phyloP scores from a whole-genome alignment of 2,888 invertebrate species.

The Hipparchia sbordonii region DNA sequence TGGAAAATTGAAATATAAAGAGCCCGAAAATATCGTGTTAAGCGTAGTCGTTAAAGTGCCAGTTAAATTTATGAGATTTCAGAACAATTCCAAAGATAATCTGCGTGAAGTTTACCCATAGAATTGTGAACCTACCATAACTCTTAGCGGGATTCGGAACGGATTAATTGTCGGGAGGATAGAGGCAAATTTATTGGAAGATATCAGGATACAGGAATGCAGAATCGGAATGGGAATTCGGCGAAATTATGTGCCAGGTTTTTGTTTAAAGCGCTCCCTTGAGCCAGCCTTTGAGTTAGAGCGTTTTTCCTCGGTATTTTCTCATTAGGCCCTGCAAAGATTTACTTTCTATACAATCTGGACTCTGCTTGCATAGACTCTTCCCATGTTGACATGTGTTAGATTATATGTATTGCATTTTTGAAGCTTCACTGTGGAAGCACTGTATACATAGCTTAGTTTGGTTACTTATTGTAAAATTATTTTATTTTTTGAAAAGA shows the following conservation, averaged over 20 bases:
- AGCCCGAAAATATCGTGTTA: slow-evolving; percentile 11
- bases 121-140: slow-evolving; percentile 24
- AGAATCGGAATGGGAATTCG: slow-evolving; percentile 15
- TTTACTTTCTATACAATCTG: too few relatives aligned
- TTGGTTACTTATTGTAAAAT: too few relatives aligned
- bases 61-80: slow-evolving; percentile 11
- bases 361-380: too few relatives aligned
- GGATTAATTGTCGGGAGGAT: slow-evolving; percentile 29
- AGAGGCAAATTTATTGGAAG: slow-evolving; percentile 24
- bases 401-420: too few relatives aligned
- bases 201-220: slow-evolving; percentile 15
- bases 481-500: too few relatives aligned
- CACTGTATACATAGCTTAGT: too few relatives aligned
- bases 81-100: slow-evolving; percentile 14
- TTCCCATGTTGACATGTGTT: too few relatives aligned
- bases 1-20: slow-evolving; percentile 12
- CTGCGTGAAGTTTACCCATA: slow-evolving; percentile 17
- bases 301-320: too few relatives aligned
- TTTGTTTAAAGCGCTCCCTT: neutral
- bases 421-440: too few relatives aligned
- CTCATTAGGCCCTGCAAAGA: too few relatives aligned
- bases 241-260: slow-evolving; percentile 15
- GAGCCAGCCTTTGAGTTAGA: too few relatives aligned
- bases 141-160: slow-evolving; percentile 15
- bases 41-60: slow-evolving; percentile 13